Conservation (phyloP, 2,113 vertebrate species). For the Oreochromis spilurus region DNA sequence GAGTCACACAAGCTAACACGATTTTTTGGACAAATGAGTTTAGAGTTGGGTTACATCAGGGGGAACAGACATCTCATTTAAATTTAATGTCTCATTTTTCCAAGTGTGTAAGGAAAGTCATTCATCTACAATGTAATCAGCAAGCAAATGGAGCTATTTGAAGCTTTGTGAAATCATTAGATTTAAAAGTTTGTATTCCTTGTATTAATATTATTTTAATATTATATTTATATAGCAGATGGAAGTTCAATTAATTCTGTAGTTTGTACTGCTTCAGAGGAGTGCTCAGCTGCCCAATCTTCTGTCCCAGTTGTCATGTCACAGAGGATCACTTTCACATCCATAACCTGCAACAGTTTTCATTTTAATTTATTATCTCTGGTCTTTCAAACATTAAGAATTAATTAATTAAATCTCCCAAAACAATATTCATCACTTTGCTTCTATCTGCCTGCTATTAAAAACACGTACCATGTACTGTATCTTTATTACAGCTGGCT, state of each 20-base stretch:
- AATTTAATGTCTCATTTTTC: neutral
- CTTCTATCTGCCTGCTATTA: neutral
- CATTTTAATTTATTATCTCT: neutral
- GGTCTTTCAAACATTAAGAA: neutral
- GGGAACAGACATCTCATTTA: neutral
- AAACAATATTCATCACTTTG: neutral
- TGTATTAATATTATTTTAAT: neutral
- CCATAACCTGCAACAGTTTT: neutral
- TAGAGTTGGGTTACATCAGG: neutral
- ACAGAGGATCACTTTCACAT: neutral
- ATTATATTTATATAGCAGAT: neutral
- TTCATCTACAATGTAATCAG: neutral
- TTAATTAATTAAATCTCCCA: neutral
- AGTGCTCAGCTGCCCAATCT: neutral
- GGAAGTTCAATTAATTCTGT: neutral
- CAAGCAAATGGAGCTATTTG: neutral
- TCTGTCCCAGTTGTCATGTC: neutral
- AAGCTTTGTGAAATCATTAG: neutral
- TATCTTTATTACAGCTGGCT: neutral
- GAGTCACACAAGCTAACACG: neutral
- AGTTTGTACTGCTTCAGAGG: neutral
- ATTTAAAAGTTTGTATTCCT: neutral
- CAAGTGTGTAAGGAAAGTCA: neutral
- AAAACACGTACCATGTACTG: neutral
- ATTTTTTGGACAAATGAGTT: neutral